Percentiles rank a stretch among this genome's conserved stretches.
Conservation (phyloP, 1,140 invertebrate species). For the Cryptotermes secundus region DNA sequence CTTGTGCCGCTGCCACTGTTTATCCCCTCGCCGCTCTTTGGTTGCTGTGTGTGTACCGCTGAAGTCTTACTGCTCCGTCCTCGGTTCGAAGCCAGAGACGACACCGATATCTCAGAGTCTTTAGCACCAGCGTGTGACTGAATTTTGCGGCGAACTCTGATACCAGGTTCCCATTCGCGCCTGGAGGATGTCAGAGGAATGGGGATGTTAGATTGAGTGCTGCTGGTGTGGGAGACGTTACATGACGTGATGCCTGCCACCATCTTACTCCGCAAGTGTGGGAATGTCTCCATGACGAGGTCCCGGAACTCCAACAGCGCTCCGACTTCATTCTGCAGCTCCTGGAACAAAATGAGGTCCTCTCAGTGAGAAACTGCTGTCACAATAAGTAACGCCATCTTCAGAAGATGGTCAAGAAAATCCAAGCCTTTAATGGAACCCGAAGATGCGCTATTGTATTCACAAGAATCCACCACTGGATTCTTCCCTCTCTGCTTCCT, state of each 20-base stretch:
- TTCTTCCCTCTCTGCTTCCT: no score
- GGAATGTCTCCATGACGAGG: conserved; percentile 88
- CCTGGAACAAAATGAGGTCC: conserved; percentile 46
- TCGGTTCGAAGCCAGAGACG: conserved; percentile 56
- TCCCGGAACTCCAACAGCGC: conserved; percentile 85
- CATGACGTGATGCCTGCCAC: conserved; percentile 43
- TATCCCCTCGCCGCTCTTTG: conserved; percentile 35
- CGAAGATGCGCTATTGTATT: no score
- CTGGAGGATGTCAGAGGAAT: conserved; percentile 46
- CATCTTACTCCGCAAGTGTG: conserved; percentile 81
- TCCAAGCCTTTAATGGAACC: no score
- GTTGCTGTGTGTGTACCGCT: conserved; percentile 50
- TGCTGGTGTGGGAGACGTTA: neutral
- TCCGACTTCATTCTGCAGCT: conserved; percentile 60
- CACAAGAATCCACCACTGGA: no score
- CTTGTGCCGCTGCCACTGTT: conserved; percentile 30
- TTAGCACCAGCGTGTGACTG: conserved; percentile 50
- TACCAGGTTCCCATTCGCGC: conserved; percentile 74
- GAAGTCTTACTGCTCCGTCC: conserved; percentile 61
- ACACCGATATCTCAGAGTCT: conserved; percentile 44
- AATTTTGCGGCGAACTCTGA: conserved; percentile 61
- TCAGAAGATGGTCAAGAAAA: no score
- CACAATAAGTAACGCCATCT: no score
- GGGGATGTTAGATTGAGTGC: conserved; percentile 41
- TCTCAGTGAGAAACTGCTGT: no score